phyloP scores from a whole-genome alignment of 2,888 invertebrate genomes.

The Epirrhoe tristata region DNA sequence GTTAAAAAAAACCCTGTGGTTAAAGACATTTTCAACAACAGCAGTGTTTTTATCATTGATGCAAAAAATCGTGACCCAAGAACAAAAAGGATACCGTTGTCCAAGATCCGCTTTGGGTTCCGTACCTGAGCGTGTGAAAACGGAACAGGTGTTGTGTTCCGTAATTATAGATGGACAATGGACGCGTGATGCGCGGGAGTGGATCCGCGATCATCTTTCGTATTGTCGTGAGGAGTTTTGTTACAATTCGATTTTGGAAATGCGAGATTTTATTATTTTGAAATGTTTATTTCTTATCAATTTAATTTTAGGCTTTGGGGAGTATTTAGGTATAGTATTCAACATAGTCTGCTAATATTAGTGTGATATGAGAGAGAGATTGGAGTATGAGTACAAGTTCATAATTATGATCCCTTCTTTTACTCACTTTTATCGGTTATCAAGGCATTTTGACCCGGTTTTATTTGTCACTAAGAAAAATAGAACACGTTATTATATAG shows the following conservation, averaged over 20 bases:
- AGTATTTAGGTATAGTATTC: background rate
- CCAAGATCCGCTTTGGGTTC: constrained; percentile 68
- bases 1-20: background rate
- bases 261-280: background rate
- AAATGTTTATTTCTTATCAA: background rate
- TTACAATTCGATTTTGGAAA: constrained; percentile 19
- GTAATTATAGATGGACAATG: constrained; percentile 79
- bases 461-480: background rate
- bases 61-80: constrained; percentile 54
- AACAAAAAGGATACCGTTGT: constrained; percentile 75
- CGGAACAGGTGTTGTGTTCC: constrained; percentile 79
- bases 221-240: constrained; percentile 21
- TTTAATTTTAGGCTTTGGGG: no score
- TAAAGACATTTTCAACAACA: background rate
- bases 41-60: constrained; percentile 22
- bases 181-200: constrained; percentile 74
- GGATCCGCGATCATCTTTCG: constrained; percentile 39
- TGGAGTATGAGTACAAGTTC: no score
- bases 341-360: no score
- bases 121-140: constrained; percentile 81
- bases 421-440: background rate
- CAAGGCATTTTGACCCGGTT: no score
- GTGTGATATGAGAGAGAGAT: no score
- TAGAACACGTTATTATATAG: background rate
- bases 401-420: no score